Evolutionary conservation across 2,113 vertebrate genomes (phyloP).

Genomic region (Bothrops jararaca): DNA sequence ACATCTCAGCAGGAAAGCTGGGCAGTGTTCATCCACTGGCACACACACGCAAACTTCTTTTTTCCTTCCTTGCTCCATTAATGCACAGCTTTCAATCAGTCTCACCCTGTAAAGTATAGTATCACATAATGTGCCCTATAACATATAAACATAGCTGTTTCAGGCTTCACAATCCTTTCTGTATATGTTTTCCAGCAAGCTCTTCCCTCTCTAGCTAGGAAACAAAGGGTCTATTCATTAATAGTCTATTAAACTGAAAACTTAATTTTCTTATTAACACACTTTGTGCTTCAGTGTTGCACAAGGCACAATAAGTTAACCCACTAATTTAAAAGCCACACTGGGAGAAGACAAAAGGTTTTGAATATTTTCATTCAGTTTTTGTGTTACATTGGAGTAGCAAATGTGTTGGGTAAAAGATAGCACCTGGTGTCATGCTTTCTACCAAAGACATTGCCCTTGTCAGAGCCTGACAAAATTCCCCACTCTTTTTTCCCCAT

Average conservation of each 20-base stretch:
- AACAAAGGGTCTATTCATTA: background rate
- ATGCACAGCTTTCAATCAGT: too few species aligned
- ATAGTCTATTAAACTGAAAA: background rate
- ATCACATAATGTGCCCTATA: too few species aligned
- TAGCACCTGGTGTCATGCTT: background rate
- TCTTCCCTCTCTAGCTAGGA: background rate
- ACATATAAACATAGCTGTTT: background rate
- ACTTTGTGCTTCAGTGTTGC: background rate
- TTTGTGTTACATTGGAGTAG: background rate
- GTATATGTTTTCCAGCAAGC: background rate
- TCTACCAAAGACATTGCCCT: background rate
- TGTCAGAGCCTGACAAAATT: too few species aligned
- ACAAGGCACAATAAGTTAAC: background rate
- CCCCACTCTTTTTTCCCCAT: too few species aligned
- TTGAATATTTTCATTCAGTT: background rate
- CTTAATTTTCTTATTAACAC: background rate
- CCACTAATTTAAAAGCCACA: background rate
- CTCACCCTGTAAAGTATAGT: background rate
- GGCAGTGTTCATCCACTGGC: too few species aligned
- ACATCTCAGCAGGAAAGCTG: background rate
- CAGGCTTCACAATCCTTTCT: background rate
- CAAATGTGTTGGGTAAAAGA: background rate
- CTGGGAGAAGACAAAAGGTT: background rate
- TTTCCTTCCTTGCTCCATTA: too few species aligned
- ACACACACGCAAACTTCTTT: background rate